A percentile compares a stretch with the other conserved stretches of the same genome.
Conservation (phyloP, 2,797 vertebrate genomes). For the Bucorvus abyssinicus region DNA sequence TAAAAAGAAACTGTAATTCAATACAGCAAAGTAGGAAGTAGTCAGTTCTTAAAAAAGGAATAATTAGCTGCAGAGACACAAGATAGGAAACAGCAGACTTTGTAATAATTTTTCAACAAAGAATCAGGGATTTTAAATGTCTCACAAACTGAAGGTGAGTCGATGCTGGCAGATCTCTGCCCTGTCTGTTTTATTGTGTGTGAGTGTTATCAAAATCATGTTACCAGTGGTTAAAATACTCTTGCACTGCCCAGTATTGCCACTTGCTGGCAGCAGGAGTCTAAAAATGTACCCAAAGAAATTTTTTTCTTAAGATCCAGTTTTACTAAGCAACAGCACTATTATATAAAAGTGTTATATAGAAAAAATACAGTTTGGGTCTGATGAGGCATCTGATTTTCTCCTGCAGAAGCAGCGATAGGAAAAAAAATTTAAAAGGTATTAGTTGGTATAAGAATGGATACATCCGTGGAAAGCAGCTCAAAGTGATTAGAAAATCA, state of each 20-base stretch:
- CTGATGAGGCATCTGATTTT: neutral
- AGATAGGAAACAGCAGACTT: neutral
- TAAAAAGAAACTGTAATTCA: neutral
- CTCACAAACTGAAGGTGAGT: neutral
- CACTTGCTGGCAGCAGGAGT: conserved; percentile 30
- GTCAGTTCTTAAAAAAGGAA: neutral
- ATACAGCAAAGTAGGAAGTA: neutral
- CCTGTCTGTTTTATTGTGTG: neutral
- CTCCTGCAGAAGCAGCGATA: neutral
- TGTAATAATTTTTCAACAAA: neutral
- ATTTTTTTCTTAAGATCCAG: neutral
- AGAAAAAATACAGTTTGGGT: neutral
- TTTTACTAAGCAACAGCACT: neutral
- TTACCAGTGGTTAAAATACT: neutral
- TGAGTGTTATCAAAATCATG: neutral
- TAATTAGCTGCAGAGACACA: neutral
- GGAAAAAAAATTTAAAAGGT: neutral
- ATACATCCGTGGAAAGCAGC: neutral
- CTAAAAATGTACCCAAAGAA: neutral
- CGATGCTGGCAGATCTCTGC: neutral
- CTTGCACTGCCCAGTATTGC: neutral
- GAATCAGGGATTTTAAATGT: neutral
- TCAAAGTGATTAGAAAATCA: neutral
- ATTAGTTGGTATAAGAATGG: neutral
- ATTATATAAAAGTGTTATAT: neutral